These are phyloP conservation scores for Cheilosia vernalis DNA, from an alignment of 2,888 invertebrate genomes.

Conservation along the genomic window DNA sequence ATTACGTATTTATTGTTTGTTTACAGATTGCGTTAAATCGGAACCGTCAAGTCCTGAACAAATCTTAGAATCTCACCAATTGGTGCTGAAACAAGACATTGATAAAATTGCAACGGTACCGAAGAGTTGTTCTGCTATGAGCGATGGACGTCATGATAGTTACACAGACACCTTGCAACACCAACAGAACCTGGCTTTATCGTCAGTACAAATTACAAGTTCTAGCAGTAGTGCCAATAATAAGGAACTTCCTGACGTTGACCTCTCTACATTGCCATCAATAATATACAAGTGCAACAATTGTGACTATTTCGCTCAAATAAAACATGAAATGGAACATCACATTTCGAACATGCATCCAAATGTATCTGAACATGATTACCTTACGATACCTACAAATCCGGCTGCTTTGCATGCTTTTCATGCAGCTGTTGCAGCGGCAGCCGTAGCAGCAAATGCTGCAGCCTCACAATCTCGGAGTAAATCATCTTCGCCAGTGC, in stretches of 20 bases:
- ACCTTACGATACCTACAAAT: slow-evolving; percentile 82
- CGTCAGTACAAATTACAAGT: slow-evolving; percentile 14
- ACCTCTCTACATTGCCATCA: slow-evolving; percentile 68
- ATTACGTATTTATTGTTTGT: background rate
- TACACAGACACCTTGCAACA: slow-evolving; percentile 35
- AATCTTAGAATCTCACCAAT: slow-evolving; percentile 44
- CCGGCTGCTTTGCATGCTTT: slow-evolving; percentile 82
- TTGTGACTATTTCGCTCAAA: slow-evolving; percentile 82
- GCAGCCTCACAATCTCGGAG: slow-evolving; percentile 59
- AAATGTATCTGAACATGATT: slow-evolving; percentile 78
- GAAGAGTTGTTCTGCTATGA: slow-evolving; percentile 28
- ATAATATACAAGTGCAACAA: slow-evolving; percentile 82
- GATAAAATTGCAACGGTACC: slow-evolving; percentile 38
- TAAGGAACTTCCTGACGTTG: slow-evolving; percentile 53
- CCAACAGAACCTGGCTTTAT: slow-evolving; percentile 40
- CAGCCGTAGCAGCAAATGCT: slow-evolving; percentile 79
- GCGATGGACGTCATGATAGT: slow-evolving; percentile 28
- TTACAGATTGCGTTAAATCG: slow-evolving; percentile 68
- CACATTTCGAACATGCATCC: slow-evolving; percentile 80
- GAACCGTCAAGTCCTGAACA: slow-evolving; percentile 82
- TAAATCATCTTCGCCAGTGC: slow-evolving; percentile 57
- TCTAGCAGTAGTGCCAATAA: slow-evolving; percentile 84
- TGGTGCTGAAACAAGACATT: slow-evolving; percentile 42
- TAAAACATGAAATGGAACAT: slow-evolving; percentile 80
- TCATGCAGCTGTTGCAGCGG: slow-evolving; percentile 81